A percentile compares a stretch with the other conserved stretches of the same genome.
phyloP scores from a whole-genome alignment of 2,797 vertebrate species.

The Hippopotamyrus pictus region DNA sequence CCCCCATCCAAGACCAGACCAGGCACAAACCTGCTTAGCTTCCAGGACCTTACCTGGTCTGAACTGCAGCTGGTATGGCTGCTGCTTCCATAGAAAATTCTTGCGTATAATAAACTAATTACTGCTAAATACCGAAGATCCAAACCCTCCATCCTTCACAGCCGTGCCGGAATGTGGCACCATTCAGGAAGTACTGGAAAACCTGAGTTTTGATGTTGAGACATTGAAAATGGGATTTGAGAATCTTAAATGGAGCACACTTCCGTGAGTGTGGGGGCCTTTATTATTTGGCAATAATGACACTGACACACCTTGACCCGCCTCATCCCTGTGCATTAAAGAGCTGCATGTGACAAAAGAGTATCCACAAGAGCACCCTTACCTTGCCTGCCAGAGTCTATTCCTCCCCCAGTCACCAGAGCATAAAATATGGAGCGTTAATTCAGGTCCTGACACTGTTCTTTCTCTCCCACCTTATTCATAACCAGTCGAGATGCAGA shows the following conservation, averaged over 20 bases:
- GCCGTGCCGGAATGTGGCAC: not conserved
- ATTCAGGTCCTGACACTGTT: conserved; percentile 57
- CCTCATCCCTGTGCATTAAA: not conserved
- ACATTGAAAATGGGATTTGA: not conserved
- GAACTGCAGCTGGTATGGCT: not conserved
- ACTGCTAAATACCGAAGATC: not conserved
- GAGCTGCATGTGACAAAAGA: not conserved
- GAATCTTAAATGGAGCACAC: not conserved
- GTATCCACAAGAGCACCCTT: not conserved
- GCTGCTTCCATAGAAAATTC: not conserved
- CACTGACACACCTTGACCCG: not conserved
- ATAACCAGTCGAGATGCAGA: conserved; percentile 11
- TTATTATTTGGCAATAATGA: not conserved
- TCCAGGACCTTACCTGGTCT: not conserved
- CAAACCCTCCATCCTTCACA: not conserved
- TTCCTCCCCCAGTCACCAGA: not conserved
- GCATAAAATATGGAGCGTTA: conserved; percentile 70
- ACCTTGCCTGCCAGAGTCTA: not conserved
- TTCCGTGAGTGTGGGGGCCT: not conserved
- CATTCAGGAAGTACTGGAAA: not conserved
- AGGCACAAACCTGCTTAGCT: not conserved
- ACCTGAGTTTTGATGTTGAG: not conserved
- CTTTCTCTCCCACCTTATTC: not conserved
- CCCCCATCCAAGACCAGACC: not conserved
- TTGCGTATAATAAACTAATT: not conserved